These are phyloP conservation scores for Megathymus violae DNA, from an alignment of 1,140 invertebrate species.

Conservation along the genomic window DNA sequence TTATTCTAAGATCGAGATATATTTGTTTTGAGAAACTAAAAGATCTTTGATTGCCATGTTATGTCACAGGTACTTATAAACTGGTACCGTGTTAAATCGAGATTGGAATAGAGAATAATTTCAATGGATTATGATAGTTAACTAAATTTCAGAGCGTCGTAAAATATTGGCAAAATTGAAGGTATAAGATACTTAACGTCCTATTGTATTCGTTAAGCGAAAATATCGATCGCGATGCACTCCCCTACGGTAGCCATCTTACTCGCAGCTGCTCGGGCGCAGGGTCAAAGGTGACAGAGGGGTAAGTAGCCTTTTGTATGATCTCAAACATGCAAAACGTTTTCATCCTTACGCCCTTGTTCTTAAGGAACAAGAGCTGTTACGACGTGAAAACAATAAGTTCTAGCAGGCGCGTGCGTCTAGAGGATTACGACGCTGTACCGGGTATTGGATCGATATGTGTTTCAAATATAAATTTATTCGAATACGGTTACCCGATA, in stretches of 20 bases:
- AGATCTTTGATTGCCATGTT: too few species aligned
- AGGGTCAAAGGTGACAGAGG: conserved; percentile 77
- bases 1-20: too few species aligned
- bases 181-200: conserved; percentile 16
- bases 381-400: conserved; percentile 12
- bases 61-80: too few species aligned
- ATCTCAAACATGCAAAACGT: neutral
- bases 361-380: neutral
- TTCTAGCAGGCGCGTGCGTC: conserved; percentile 65
- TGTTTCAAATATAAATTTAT: conserved; percentile 10
- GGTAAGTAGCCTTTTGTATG: conserved; percentile 65
- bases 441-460: conserved; percentile 47
- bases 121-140: too few species aligned
- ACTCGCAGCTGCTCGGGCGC: conserved; percentile 74
- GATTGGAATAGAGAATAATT: too few species aligned
- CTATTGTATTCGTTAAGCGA: conserved; percentile 20
- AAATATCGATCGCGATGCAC: conserved; percentile 54
- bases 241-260: conserved; percentile 70
- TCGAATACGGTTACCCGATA: too few species aligned
- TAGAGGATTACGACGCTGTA: conserved; percentile 64
- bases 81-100: neutral
- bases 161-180: conserved; percentile 13
- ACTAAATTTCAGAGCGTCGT: neutral
- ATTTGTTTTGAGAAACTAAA: too few species aligned
- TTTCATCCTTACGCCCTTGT: neutral